A percentile compares a stretch with the other conserved stretches of the same genome.
Conservation (phyloP, 2,113 vertebrate species). For the Pterocles burchelli region DNA sequence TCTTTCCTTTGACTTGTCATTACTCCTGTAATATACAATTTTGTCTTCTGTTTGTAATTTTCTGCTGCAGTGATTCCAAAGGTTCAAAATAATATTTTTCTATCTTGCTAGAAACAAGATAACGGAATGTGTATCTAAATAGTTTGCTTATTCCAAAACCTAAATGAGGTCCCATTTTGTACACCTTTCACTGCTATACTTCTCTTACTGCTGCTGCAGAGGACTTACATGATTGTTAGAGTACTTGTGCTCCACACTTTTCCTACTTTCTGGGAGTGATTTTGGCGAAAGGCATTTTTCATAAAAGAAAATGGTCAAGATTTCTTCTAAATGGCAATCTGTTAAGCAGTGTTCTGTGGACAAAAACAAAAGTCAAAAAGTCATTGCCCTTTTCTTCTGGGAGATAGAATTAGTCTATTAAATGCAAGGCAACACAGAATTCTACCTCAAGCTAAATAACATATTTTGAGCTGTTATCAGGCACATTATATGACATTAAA, state of each 20-base stretch:
- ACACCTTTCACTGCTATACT: not conserved
- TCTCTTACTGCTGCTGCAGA: not conserved
- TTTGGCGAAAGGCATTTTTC: slow-evolving; percentile 7
- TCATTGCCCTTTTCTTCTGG: slow-evolving; percentile 13
- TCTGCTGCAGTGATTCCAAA: slow-evolving; percentile 61
- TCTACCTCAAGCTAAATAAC: slow-evolving; percentile 27
- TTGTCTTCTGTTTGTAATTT: slow-evolving; percentile 68
- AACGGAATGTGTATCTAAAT: slow-evolving; percentile 17
- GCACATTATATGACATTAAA: slow-evolving; percentile 33
- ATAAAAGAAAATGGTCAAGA: not conserved
- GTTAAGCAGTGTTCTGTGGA: not conserved
- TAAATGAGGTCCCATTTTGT: not conserved
- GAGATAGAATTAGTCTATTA: slow-evolving; percentile 38
- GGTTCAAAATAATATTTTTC: slow-evolving; percentile 53
- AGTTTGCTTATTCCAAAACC: slow-evolving; percentile 53
- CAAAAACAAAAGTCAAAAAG: not conserved
- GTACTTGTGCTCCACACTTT: not conserved
- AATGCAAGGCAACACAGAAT: slow-evolving; percentile 24
- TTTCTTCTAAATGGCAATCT: slow-evolving; percentile 41
- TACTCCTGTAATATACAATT: slow-evolving; percentile 56
- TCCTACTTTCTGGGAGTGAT: not conserved
- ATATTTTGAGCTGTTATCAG: slow-evolving; percentile 43
- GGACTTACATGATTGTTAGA: not conserved
- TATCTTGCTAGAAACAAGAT: slow-evolving; percentile 29
- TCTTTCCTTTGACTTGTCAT: slow-evolving; percentile 61